Evolutionary conservation across 2,113 vertebrate genomes (phyloP), one percentile per base, ranked within the genome.

Genomic region (Vimba vimba): DNA sequence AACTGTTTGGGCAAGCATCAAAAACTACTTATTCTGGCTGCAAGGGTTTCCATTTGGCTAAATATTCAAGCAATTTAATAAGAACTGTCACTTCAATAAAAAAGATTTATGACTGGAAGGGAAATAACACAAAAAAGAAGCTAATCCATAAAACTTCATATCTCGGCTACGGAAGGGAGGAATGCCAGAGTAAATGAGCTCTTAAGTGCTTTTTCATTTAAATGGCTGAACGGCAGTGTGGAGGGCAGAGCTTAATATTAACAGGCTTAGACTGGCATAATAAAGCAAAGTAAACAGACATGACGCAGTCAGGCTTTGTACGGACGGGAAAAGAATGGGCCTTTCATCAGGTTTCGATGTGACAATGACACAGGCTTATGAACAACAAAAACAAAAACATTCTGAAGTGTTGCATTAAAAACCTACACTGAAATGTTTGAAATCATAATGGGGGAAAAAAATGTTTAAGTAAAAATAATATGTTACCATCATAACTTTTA

Each of bases 61-160:
- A 88, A 85, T 88, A 88, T 86, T 85, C 86, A 30, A 83, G 73
- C 79, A 50, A 57, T 87, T 89, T 89, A 88, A 90, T 87, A 57
- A 80, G 78, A 84, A 36, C 74, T 86, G 85, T 86, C 90, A 88
- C 33, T 81, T 89, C 74, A 79, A 77, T 83, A 86, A 87, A 83
- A 78, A 85, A 87, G 89, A 91, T 90, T 91, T 88, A 87, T 85
- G 68, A 68, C 86, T 85, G 39, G 82, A 69, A 85, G 84, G 84
- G 50, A 66, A 84, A 84, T 66, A 59, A 50, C 47, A 36, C 68
- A 89, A 87, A 87, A 88, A 71, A 59, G 69, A 64, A 82, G 84
- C 79, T 81, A 87, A 80, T 85, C 45, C 47, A 86, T 87, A 88
- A 73, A 87, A 82, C 79, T 81, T 85, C 79, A 85, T 80, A 87